phyloP scores from a whole-genome alignment of 2,113 vertebrate species.

The Cyanistes caeruleus region DNA sequence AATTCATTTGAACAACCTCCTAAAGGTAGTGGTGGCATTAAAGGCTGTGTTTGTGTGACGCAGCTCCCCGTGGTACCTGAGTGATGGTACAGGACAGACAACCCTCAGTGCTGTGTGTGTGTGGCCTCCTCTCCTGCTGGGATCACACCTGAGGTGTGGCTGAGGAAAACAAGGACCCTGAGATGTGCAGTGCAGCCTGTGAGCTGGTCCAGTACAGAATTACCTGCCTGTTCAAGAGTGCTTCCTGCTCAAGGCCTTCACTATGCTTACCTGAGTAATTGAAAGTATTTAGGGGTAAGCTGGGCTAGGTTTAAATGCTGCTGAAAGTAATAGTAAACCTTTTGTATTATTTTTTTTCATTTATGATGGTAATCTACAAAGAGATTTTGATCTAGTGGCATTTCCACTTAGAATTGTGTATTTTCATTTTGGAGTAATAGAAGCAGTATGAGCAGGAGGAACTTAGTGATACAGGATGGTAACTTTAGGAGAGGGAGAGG shows the following conservation, averaged over 20 bases:
- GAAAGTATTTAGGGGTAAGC: neutral
- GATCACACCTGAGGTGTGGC: neutral
- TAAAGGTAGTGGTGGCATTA: neutral
- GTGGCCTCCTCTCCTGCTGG: neutral
- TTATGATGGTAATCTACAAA: neutral
- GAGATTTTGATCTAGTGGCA: neutral
- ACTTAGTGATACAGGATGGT: neutral
- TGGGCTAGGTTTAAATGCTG: neutral
- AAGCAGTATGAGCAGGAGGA: neutral
- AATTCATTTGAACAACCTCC: neutral
- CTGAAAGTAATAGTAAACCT: neutral
- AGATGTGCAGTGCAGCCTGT: neutral
- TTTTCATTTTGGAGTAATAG: neutral
- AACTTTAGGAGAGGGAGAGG: neutral
- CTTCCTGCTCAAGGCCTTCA: neutral
- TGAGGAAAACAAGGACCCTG: neutral
- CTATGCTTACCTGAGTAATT: neutral
- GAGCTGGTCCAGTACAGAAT: neutral
- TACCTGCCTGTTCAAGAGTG: neutral
- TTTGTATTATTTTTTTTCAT: neutral
- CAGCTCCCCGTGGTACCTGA: neutral
- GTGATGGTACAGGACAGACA: neutral
- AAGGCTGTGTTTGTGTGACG: neutral
- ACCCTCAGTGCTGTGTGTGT: rapidly evolving
- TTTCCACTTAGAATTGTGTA: neutral